A percentile compares a stretch with the other conserved stretches of the same genome.
Conservation (phyloP, 2,888 invertebrate genomes). For the Lydus trimaculatus region DNA sequence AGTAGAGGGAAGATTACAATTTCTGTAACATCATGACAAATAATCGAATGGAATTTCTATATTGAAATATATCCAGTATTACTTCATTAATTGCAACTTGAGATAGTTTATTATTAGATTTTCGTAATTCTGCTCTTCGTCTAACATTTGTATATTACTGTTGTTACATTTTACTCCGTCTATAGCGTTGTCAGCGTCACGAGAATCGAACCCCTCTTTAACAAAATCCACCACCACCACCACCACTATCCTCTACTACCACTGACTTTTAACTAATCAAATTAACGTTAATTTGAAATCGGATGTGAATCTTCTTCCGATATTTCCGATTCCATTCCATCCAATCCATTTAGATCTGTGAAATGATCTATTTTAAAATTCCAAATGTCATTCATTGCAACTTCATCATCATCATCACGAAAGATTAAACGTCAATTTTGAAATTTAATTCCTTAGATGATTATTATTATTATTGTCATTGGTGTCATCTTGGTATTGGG, state of each 20-base stretch:
- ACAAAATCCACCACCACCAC: not conserved
- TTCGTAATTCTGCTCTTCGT: constrained; percentile 39
- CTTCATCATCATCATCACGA: not conserved
- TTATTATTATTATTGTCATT: not conserved
- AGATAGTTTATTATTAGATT: constrained; percentile 60
- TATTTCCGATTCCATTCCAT: constrained; percentile 8
- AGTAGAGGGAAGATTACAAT: constrained; percentile 24
- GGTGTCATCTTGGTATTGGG: not conserved
- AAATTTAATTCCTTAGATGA: not conserved
- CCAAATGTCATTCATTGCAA: not conserved
- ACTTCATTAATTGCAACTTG: constrained; percentile 57
- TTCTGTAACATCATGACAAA: constrained; percentile 53
- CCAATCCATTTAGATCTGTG: not conserved
- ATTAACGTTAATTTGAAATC: constrained; percentile 47
- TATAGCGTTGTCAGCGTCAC: not conserved
- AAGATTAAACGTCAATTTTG: not conserved
- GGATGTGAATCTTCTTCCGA: constrained; percentile 43
- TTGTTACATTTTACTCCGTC: too few species aligned
- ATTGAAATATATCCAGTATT: constrained; percentile 56
- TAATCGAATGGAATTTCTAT: constrained; percentile 56
- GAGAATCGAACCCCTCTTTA: not conserved
- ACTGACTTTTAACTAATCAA: constrained; percentile 38
- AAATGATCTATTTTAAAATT: not conserved
- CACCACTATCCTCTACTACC: constrained; percentile 17
- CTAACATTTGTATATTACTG: too few species aligned